Evolutionary conservation across 2,113 vertebrate genomes (phyloP).

Genomic region (Mastomys coucha): DNA sequence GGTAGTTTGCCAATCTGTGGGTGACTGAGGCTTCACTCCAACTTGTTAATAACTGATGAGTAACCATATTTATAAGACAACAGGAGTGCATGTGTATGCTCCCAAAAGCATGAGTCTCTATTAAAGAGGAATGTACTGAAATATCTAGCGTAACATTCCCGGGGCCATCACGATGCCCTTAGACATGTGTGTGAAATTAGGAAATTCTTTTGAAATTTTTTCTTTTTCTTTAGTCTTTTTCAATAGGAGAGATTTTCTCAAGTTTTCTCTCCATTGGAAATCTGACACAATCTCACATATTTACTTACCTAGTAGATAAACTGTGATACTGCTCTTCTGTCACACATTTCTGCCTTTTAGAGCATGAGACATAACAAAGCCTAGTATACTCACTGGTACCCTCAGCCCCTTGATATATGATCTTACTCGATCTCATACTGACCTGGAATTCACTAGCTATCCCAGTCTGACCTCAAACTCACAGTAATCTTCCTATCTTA

Average conservation of each 20-base stretch:
- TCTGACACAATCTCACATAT: background rate
- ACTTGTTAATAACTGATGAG: conserved; percentile 3
- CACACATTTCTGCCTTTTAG: background rate
- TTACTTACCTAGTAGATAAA: background rate
- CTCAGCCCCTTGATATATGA: background rate
- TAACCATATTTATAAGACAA: background rate
- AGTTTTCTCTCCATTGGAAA: background rate
- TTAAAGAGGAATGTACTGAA: background rate
- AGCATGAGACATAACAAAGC: background rate
- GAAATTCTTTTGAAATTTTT: background rate
- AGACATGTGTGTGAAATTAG: background rate
- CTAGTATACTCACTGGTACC: background rate
- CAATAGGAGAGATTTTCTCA: background rate
- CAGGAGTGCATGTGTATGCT: background rate
- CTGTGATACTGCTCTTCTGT: background rate
- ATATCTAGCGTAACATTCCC: background rate
- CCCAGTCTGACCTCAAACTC: background rate
- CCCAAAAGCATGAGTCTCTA: no score
- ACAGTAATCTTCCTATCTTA: background rate
- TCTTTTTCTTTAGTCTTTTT: background rate
- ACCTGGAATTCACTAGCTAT: background rate
- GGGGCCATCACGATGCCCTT: background rate
- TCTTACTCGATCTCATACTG: background rate
- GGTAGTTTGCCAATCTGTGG: background rate
- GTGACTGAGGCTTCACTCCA: background rate